Evolutionary conservation across 1,140 invertebrate species (phyloP), one percentile per base, ranked within the genome.

Genomic region (Ericerus pela): DNA sequence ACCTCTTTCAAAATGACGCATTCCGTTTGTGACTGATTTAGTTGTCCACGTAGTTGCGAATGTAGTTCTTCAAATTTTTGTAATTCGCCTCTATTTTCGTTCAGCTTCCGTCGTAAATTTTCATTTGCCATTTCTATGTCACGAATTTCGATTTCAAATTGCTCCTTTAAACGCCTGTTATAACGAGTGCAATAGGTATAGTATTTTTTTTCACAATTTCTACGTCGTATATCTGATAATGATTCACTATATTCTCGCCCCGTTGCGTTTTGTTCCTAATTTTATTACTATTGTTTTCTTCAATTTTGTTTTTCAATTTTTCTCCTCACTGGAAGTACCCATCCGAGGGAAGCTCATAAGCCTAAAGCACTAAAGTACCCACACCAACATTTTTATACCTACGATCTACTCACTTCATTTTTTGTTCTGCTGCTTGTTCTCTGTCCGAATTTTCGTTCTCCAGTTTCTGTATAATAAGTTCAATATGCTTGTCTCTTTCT

Each of bases 111-210:
- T 75, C 67, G 82, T 73, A 47, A 73, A 72, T 64, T 73, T 67
- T 61, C 57, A 55, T 64, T 60, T 10, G 64, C 59, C 24, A 56
- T 58, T 56, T 80, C 81, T 27, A 81, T 62, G 55, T 81, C 74
- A 54, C 74, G 70, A 28, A 87, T 62, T 62, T 86, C 83, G 20
- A 72, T 70, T 56, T 85, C 80, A 59, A 80, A 84, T 65, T 85
- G 82, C 37, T 86, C 82, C 64, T 77, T 81, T 3, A 83, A 68
- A 57, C 81, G 75, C 62, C 83, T 85, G 58, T 20, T 59, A 59
- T 62, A 59, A 37, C 51, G 27, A 55, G 36, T 31, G 2, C 6
- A 41, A 6, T 41, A 22, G 1, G 24, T 41, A 41, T 20, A 41
- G 24, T n/a, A 20, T 4, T 41, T 20, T 33, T 33, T 33, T 10